These are phyloP conservation scores for Stenurella melanura DNA, from an alignment of 2,888 invertebrate species.

Conservation along the genomic window DNA sequence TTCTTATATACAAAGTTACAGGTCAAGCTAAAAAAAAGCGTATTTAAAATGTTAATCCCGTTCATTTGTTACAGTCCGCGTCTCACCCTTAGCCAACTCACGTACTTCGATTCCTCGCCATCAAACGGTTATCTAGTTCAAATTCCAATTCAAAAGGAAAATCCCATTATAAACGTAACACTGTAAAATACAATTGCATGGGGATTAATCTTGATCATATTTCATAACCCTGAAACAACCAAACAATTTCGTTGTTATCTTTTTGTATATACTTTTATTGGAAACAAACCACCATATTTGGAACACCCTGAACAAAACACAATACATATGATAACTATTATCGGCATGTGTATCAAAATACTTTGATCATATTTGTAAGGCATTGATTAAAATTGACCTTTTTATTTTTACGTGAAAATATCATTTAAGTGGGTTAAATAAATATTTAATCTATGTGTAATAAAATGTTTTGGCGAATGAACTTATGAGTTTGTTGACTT, in stretches of 20 bases:
- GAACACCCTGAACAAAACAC: not conserved
- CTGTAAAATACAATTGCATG: too few species aligned
- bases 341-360: not conserved
- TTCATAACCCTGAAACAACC: not conserved
- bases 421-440: not conserved
- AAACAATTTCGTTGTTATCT: not conserved
- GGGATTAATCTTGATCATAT: too few species aligned
- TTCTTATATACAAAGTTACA: too few species aligned
- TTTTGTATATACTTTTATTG: not conserved
- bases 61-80: too few species aligned
- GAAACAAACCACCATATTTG: not conserved
- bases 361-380: not conserved
- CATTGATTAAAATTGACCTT: not conserved
- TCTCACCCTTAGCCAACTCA: too few species aligned
- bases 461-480: not conserved
- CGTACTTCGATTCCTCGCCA: too few species aligned
- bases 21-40: too few species aligned
- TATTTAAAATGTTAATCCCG: too few species aligned
- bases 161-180: too few species aligned
- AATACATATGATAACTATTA: not conserved
- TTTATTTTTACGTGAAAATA: not conserved
- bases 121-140: too few species aligned
- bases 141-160: too few species aligned
- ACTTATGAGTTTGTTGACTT: not conserved
- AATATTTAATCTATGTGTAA: not conserved